These are phyloP conservation scores for Megaceryle maxima DNA, from an alignment of 2,113 vertebrate species.

Conservation along the genomic window DNA sequence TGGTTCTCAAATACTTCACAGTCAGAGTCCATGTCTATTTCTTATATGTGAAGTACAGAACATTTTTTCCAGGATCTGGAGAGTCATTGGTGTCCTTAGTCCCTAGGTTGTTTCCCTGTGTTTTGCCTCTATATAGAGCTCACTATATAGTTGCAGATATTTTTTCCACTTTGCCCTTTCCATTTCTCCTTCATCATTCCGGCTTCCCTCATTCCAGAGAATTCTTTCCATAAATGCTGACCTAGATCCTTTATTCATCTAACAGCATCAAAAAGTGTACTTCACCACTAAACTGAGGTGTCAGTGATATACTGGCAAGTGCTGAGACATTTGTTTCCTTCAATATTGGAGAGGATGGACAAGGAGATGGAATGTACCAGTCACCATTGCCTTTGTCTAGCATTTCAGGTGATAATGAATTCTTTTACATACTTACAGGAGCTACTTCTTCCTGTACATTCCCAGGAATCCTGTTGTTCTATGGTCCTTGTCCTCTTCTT, in stretches of 20 bases:
- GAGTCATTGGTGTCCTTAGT: neutral
- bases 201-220: neutral
- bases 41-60: neutral
- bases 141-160: neutral
- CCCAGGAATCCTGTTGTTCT: neutral
- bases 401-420: neutral
- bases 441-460: neutral
- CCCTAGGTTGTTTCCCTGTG: neutral
- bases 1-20: neutral
- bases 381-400: neutral
- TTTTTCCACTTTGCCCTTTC: neutral
- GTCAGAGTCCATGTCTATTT: neutral
- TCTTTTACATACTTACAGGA: accelerated
- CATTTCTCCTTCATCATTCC: neutral
- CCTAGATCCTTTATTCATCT: neutral
- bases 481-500: neutral
- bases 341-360: neutral
- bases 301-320: neutral
- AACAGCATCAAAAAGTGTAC: neutral
- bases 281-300: neutral
- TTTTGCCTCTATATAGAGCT: neutral
- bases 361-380: neutral
- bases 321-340: neutral
- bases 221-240: neutral
- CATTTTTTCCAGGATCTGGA: neutral